Conservation (phyloP, 1,140 invertebrate genomes). For the Dendroctonus valens region DNA sequence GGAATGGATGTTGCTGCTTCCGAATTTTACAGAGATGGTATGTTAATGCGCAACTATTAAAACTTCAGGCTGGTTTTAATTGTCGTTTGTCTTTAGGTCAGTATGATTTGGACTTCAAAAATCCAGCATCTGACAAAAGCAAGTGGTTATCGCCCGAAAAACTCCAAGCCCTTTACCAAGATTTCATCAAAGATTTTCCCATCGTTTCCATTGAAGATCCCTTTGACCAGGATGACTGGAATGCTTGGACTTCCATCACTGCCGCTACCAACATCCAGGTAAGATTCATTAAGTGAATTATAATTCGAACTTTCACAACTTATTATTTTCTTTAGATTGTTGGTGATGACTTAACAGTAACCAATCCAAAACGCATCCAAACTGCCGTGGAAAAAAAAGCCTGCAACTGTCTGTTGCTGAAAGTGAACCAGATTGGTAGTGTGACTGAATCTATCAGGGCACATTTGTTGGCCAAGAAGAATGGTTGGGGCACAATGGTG, state of each 20-base stretch:
- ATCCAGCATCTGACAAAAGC: conserved; percentile 81
- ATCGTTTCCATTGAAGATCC: conserved; percentile 99
- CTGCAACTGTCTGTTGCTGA: conserved; percentile 95
- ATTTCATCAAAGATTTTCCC: conserved; percentile 92
- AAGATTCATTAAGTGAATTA: not conserved
- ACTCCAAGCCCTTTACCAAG: conserved; percentile 83
- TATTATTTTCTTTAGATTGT: conserved; percentile 59
- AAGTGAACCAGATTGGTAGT: conserved; percentile 98
- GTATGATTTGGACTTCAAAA: conserved; percentile 99
- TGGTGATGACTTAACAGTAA: conserved; percentile 94
- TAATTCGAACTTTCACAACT: not conserved
- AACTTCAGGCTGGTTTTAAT: not conserved
- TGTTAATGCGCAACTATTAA: conserved; percentile 47
- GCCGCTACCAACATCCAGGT: conserved; percentile 75
- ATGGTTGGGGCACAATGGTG: conserved; percentile 98
- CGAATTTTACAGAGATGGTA: conserved; percentile 84
- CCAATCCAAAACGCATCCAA: conserved; percentile 90
- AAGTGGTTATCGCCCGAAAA: conserved; percentile 79
- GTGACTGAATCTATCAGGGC: conserved; percentile 97
- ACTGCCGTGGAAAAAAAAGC: conserved; percentile 95
- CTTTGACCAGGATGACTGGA: conserved; percentile 98
- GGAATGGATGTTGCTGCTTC: conserved; percentile 99
- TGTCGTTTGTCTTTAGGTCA: conserved; percentile 46
- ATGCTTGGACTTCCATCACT: conserved; percentile 85
- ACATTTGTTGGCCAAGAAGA: conserved; percentile 88